phyloP scores from a whole-genome alignment of 2,113 vertebrate species.

The Hippocampus abdominalis region DNA sequence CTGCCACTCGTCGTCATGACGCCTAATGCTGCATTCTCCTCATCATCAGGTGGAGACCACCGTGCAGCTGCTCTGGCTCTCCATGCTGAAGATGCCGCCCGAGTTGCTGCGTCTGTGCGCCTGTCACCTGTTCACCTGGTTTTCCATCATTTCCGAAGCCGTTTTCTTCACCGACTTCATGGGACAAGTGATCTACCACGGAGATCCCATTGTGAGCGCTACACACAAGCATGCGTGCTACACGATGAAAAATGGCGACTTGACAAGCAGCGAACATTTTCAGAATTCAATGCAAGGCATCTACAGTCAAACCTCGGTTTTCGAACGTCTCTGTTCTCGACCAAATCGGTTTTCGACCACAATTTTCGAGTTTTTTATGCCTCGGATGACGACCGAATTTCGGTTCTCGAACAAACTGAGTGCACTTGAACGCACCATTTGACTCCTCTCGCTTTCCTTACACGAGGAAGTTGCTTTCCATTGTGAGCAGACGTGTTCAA shows the following conservation, averaged over 20 bases:
- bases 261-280: background rate
- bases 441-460: no score
- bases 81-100: constrained; percentile 95
- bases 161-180: constrained; percentile 99
- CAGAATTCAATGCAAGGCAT: no score
- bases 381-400: no score
- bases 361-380: no score
- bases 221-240: background rate
- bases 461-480: no score
- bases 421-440: no score
- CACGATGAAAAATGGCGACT: background rate
- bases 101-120: constrained; percentile 84
- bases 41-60: constrained; percentile 79
- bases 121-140: constrained; percentile 96
- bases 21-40: background rate
- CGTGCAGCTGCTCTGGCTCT: constrained; percentile 89
- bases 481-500: no score
- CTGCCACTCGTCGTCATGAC: background rate
- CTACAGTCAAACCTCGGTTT: no score
- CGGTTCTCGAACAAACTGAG: no score
- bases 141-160: constrained; percentile 91
- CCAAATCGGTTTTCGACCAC: no score
- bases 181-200: constrained; percentile 94
- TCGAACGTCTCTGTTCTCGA: no score
- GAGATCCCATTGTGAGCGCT: constrained; percentile 82